Percentiles rank a stretch among this genome's conserved stretches.
Conservation (phyloP, 2,888 invertebrate species). For the Pegoplata infirma region DNA sequence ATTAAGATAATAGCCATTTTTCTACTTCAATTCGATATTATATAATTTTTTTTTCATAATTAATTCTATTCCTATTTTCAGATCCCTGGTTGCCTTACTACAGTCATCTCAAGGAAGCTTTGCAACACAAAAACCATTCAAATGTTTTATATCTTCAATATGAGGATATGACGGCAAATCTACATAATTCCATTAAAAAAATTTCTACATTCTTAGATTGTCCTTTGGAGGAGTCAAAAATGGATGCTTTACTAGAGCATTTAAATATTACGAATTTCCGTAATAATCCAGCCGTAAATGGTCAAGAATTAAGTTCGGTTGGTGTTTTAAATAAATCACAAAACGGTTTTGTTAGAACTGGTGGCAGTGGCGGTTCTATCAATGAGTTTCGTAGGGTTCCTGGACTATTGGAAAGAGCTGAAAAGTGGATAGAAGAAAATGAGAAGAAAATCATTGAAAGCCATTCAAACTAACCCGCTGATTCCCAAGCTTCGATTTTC, state of each 20-base stretch:
- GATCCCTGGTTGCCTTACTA: slow-evolving; percentile 88
- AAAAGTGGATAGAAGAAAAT: slow-evolving; percentile 69
- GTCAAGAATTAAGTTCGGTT: slow-evolving; percentile 81
- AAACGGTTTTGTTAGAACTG: slow-evolving; percentile 82
- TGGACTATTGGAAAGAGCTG: slow-evolving; percentile 64
- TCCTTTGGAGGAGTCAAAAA: slow-evolving; percentile 80
- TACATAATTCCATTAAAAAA: slow-evolving; percentile 80
- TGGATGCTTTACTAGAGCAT: slow-evolving; percentile 83
- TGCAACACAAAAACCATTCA: slow-evolving; percentile 82
- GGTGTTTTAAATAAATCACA: slow-evolving; percentile 81
- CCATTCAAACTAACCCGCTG: no score
- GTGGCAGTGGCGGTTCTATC: slow-evolving; percentile 71
- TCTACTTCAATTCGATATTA: no score
- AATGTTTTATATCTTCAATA: slow-evolving; percentile 89
- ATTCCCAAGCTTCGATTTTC: no score
- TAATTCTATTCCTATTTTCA: slow-evolving; percentile 70
- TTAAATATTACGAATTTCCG: slow-evolving; percentile 90
- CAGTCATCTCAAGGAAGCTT: slow-evolving; percentile 88
- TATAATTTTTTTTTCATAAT: slow-evolving; percentile 18
- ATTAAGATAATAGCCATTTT: no score
- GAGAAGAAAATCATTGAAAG: slow-evolving; percentile 31
- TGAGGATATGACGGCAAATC: slow-evolving; percentile 86
- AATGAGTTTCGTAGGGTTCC: slow-evolving; percentile 68
- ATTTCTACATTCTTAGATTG: slow-evolving; percentile 83
- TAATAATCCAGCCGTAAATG: slow-evolving; percentile 88